Base-by-base conservation (phyloP, 64 coral and sea anemone species). In the Pocillopora verrucosa region DNA sequence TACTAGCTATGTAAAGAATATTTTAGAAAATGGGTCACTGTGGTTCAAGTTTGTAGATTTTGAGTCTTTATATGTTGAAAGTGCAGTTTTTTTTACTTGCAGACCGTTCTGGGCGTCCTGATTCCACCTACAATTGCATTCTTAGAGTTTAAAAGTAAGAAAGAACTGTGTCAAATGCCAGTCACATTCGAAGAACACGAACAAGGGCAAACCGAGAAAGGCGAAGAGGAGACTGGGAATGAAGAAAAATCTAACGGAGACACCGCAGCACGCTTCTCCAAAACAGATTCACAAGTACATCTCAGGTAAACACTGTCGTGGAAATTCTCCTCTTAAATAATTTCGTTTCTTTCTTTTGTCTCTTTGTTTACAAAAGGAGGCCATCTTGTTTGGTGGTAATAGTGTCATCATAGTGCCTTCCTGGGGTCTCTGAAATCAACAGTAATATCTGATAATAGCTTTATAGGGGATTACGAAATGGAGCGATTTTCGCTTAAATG, bases 81-180 rank as follows among this genome's bases (percentile, higher is more conserved):
- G 30, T 30, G 30, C 30, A 30, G 30, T 30, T 30, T 77, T 9
- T 78, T 78, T 0, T 41, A 17, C 11, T 75, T 83, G 1, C 34
- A 90, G 89, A 65, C 59, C 20, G 65, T 90, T 10, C 79, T 90
- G 4, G 79, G 89, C 2, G 74, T 90, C 61, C 37, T 90, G 36
- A 5, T 59, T n/a, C 89, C 89, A 4, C 89, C 89, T 13, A 69
- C 80, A 56, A 89, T 90, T 60, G 68, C 80, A 36, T 75, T n/a
- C 34, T 67, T 73, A 26, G 89, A 90, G 65, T 83, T 90, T 16
- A 81, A 83, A 57, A 74, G 38, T 6, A 60, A 26, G 59, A 83
- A 83, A 14, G 79, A 90, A 74, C 70, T 83, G 69, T 76, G 26
- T 9, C 75, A 69, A 58, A 83, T 90, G 69, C 79, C 78, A 36